These are phyloP conservation scores for Raillietiella orientalis DNA, from an alignment of 2,888 invertebrate species.

Conservation along the genomic window DNA sequence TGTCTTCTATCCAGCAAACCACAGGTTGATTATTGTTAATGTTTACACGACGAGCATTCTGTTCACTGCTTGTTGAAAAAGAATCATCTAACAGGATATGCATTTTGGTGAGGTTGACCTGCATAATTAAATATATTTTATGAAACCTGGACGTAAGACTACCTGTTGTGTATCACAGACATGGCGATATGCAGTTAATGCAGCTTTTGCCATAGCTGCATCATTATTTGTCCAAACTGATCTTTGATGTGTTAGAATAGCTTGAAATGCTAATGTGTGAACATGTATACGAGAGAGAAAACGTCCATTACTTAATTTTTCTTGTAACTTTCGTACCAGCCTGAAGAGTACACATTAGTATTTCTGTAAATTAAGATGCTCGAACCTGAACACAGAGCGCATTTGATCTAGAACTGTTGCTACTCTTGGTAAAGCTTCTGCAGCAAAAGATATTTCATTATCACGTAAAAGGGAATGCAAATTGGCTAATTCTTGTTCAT, in stretches of 20 bases:
- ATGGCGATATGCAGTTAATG: constrained; percentile 45
- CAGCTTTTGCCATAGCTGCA: constrained; percentile 48
- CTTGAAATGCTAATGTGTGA: constrained; percentile 59
- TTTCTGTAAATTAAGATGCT: not conserved
- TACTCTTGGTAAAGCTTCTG: constrained; percentile 43
- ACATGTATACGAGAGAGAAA: constrained; percentile 40
- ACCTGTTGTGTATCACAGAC: constrained; percentile 34
- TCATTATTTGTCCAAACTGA: constrained; percentile 40
- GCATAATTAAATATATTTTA: not conserved
- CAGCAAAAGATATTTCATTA: constrained; percentile 33
- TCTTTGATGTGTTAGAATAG: constrained; percentile 30
- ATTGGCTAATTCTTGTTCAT: constrained; percentile 48
- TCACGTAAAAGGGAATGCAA: constrained; percentile 29
- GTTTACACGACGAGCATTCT: constrained; percentile 19
- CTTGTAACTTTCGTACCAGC: not conserved
- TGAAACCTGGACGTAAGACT: constrained; percentile 7
- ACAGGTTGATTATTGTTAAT: constrained; percentile 36
- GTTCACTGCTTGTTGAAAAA: constrained; percentile 31
- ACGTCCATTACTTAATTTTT: constrained; percentile 12
- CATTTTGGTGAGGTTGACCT: constrained; percentile 20
- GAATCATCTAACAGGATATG: constrained; percentile 45
- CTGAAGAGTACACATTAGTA: not conserved
- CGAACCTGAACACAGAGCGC: constrained; percentile 24
- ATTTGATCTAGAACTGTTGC: constrained; percentile 48
- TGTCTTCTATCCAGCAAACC: constrained; percentile 40